phyloP scores from a whole-genome alignment of 2,113 vertebrate species.

The Leptosomus discolor region DNA sequence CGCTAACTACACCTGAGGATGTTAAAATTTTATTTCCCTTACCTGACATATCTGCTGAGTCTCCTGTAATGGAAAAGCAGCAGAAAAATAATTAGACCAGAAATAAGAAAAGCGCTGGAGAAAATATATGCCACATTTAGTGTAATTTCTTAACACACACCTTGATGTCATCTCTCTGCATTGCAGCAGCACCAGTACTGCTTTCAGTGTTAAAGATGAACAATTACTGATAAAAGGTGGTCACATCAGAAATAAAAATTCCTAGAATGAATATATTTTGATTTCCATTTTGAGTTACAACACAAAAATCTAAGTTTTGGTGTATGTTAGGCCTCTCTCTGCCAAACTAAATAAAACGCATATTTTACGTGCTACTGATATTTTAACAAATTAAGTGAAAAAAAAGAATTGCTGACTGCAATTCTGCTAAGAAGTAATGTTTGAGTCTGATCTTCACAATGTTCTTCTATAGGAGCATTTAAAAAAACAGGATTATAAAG shows the following conservation, averaged over 20 bases:
- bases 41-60: slow-evolving; percentile 98
- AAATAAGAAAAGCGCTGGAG: slow-evolving; percentile 47
- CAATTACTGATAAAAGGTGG: neutral
- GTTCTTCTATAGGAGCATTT: neutral
- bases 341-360: neutral
- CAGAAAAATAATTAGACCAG: slow-evolving; percentile 72
- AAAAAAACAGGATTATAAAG: neutral
- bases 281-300: neutral
- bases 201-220: neutral
- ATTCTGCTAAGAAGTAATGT: neutral
- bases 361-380: neutral
- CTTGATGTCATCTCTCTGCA: slow-evolving; percentile 15
- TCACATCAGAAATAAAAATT: neutral
- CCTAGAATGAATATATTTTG: neutral
- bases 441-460: neutral
- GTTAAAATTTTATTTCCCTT: slow-evolving; percentile 71
- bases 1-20: slow-evolving; percentile 56
- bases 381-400: neutral
- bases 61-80: slow-evolving; percentile 86
- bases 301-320: neutral
- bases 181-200: neutral
- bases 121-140: slow-evolving; percentile 53
- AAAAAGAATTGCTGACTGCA: neutral
- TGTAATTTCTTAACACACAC: slow-evolving; percentile 26
- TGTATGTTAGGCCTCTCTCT: neutral